Evolutionary conservation across 2,113 vertebrate genomes (phyloP).

Genomic region (Pygoscelis antarcticus): DNA sequence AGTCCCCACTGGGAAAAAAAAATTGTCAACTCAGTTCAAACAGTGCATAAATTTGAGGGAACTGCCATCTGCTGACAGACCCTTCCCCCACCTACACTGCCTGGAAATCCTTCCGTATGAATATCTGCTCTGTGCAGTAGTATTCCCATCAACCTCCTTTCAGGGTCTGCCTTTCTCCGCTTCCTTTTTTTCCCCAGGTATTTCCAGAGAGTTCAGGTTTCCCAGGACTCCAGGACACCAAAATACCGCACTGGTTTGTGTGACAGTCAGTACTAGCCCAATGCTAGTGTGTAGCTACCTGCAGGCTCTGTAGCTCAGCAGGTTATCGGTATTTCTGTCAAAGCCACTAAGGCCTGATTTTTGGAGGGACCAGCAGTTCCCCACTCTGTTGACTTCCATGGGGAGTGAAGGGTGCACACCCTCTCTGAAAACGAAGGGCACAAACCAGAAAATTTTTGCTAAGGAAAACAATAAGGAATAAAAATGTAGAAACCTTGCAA

Average conservation of each 20-base stretch:
- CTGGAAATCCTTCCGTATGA: not conserved
- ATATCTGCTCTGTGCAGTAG: not conserved
- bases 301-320: not conserved
- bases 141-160: not conserved
- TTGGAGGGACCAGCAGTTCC: not conserved
- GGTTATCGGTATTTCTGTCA: not conserved
- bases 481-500: not conserved
- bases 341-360: not conserved
- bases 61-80: slow-evolving; percentile 5
- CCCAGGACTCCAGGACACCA: not conserved
- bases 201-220: not conserved
- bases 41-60: slow-evolving; percentile 7
- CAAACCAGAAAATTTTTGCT: not conserved
- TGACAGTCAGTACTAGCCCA: not conserved
- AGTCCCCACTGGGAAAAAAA: not conserved
- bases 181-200: not conserved
- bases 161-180: not conserved
- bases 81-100: not conserved
- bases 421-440: not conserved
- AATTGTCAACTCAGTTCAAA: slow-evolving; percentile 18
- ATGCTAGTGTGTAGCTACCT: not conserved
- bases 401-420: not conserved
- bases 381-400: not conserved
- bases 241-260: not conserved
- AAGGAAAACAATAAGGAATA: not conserved